phyloP scores from a whole-genome alignment of 2,113 vertebrate species.

The Poecilia latipinna region DNA sequence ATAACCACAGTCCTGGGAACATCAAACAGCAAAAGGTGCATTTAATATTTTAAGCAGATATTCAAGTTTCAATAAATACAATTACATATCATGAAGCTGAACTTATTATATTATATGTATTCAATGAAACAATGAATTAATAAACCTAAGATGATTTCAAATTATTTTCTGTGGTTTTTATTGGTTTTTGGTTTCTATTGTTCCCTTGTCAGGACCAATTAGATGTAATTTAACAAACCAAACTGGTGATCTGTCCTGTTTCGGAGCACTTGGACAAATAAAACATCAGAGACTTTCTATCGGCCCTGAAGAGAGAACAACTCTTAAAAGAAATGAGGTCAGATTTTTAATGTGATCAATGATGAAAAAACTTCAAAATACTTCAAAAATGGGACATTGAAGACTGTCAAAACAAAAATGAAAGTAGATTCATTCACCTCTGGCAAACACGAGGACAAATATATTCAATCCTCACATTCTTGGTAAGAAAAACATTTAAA shows the following conservation, averaged over 20 bases:
- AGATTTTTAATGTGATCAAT: background rate
- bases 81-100: background rate
- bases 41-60: background rate
- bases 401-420: background rate
- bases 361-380: background rate
- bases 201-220: background rate
- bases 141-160: background rate
- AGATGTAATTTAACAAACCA: background rate
- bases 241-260: background rate
- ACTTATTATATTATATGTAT: no score
- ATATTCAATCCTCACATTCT: constrained; percentile 25
- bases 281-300: no score
- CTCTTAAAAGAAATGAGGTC: background rate
- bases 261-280: background rate
- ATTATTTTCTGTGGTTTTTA: no score
- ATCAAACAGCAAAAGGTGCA: constrained; percentile 16
- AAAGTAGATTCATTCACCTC: background rate
- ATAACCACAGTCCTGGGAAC: constrained; percentile 5
- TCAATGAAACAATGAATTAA: background rate
- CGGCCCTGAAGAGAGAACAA: background rate
- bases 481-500: constrained; percentile 17
- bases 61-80: background rate
- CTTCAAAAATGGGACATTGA: constrained; percentile 11
- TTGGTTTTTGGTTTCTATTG: background rate
- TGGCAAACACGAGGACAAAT: background rate